phyloP scores from a whole-genome alignment of 2,113 vertebrate species.

The Rhinichthys klamathensis region DNA sequence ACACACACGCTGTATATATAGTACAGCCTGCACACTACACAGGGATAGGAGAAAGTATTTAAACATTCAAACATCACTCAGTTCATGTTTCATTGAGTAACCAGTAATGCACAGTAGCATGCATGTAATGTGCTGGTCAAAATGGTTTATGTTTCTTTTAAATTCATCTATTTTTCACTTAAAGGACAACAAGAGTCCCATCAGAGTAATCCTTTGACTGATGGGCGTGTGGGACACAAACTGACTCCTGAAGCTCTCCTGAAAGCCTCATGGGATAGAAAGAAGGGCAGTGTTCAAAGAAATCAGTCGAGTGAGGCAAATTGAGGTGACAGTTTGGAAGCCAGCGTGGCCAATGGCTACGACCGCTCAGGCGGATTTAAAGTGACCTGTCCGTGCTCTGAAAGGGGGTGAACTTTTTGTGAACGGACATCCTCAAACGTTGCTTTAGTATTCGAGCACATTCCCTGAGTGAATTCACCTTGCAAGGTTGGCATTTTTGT shows the following conservation, averaged over 20 bases:
- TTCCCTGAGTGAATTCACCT: not conserved
- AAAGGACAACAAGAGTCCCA: not conserved
- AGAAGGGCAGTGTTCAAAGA: conserved; percentile 57
- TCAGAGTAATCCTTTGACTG: conserved; percentile 28
- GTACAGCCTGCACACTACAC: too few species aligned
- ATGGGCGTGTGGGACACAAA: conserved; percentile 32
- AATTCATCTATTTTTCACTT: not conserved
- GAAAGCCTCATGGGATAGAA: conserved; percentile 33
- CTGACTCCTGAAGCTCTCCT: conserved; percentile 43
- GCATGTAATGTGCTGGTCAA: not conserved
- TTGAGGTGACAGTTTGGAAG: conserved; percentile 51
- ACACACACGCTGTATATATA: too few species aligned
- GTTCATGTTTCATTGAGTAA: not conserved
- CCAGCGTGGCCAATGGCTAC: conserved; percentile 54
- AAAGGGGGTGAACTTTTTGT: not conserved
- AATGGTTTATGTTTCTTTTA: conserved; percentile 3
- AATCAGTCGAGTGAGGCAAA: conserved; percentile 56
- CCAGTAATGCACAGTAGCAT: not conserved
- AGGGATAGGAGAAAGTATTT: not conserved
- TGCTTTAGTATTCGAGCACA: not conserved
- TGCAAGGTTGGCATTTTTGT: conserved; percentile 9
- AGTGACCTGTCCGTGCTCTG: not conserved
- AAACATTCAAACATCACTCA: not conserved
- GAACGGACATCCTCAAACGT: not conserved
- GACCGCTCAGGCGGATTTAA: conserved; percentile 37